Base-by-base conservation (phyloP, 2,888 invertebrate genomes). In the Meloe dianella region DNA sequence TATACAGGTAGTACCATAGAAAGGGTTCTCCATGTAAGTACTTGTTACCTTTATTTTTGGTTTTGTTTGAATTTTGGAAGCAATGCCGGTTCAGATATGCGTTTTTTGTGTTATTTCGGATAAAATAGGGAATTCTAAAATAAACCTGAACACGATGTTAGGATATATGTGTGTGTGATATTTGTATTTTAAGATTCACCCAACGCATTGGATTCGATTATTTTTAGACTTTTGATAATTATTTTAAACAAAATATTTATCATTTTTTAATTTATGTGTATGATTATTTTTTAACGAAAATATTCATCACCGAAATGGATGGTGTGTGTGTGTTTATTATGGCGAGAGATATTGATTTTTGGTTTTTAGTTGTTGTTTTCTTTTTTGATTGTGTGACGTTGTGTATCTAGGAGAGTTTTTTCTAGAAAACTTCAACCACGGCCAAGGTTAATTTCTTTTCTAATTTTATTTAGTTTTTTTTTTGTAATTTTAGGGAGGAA, bases 191-290 rank as follows among this genome's bases (percentile, higher is more conserved):
- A 54, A 54, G 54, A 24, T 54, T 22, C 10, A 54, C 54, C 54
- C 27, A 54, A 54, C 54, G 54, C 54, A 54, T 54, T n/a, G 5
- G 54, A 54, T 24, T 27, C 27, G 14, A 27, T 14, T 54, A 54
- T 24, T 54, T 54, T 27, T 54, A 27, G 54, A 14, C 1, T 54
- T 54, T 27, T 54, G n/a, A 54, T 54, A n/a, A 54, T 54, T 54
- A 27, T 54, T 47, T 47, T 47, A 54, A 54, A 54, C 54, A 24
- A 54, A 54, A 24, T 27, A 54, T 24, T 22, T 51, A 51, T 51
- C 22, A 51, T 10, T 51, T 51, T 51, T 38, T n/a, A n/a, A n/a
- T n/a, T n/a, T n/a, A n/a, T n/a, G n/a, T n/a, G n/a, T n/a, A n/a
- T n/a, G n/a, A n/a, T n/a, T n/a, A n/a, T 32, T 10, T 32, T 32